Evolutionary conservation across 2,888 invertebrate species (phyloP), one percentile per base, ranked within the genome.

Genomic region (Amphipyra tragopoginis): DNA sequence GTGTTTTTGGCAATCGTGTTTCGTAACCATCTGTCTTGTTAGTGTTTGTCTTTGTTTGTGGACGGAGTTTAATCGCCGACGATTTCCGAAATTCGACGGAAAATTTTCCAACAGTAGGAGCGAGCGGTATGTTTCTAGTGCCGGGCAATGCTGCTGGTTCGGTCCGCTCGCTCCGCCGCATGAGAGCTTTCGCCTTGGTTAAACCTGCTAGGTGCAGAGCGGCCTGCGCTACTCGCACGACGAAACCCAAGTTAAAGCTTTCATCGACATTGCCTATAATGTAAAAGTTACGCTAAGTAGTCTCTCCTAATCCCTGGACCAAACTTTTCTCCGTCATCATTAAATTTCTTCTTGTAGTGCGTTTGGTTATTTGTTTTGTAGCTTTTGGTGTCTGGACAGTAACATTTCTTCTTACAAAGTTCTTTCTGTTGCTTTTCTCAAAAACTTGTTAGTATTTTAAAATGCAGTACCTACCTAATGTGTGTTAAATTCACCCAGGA

Each of bases 61-160:
- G 80, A 84, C 82, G 86, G 81, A 86, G 86, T 86, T 80, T 73
- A 74, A 82, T 82, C 85, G 80, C 65, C 83, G 83, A 83, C 88
- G 87, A 88, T 89, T 93, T 94, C 92, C 92, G 93, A 93, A 93
- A 90, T 93, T 93, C 92, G 92, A 90, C 86, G 89, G 87, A 84
- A 88, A 90, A 88, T 81, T 90, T 90, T 87, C 74, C 80, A 84
- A 82, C 82, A 84, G 82, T 85, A 86, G 86, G 85, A 86, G 88
- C 88, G 86, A 86, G 86, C 82, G 88, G 86, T 86, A 88, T 86
- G 86, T 85, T 83, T 80, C 77, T 80, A 83, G 80, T 75, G 70
- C 76, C 66, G 75, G 77, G 75, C 81, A 72, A 82, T 83, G 78
- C 69, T 79, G 79, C 68, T 79, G 75, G 65, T 68, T 80, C 77